Conservation (phyloP, 2,888 invertebrate genomes). For the Baronia brevicornis region DNA sequence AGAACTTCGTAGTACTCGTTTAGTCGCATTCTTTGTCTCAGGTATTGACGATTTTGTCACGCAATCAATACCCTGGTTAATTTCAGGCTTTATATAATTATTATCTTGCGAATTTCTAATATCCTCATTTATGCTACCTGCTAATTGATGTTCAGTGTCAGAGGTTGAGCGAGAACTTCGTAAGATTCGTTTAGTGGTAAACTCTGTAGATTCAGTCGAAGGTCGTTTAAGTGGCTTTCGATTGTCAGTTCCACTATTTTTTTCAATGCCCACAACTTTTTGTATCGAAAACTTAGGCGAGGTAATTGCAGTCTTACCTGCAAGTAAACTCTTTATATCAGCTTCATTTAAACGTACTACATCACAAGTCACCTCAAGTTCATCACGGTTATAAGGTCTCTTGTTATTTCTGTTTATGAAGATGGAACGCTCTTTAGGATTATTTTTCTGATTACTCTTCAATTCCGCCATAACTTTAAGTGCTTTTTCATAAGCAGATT, state of each 20-base stretch:
- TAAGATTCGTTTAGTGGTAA: conserved; percentile 34
- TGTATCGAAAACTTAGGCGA: neutral
- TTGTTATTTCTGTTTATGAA: conserved; percentile 3
- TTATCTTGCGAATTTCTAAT: neutral
- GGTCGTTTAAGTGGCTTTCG: conserved; percentile 28
- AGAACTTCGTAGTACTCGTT: conserved; percentile 41
- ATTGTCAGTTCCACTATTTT: conserved; percentile 7
- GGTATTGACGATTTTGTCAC: too few relatives aligned
- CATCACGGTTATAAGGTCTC: conserved; percentile 1
- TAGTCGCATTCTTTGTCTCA: too few relatives aligned
- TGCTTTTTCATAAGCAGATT: conserved; percentile 49
- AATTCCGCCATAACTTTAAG: conserved; percentile 45
- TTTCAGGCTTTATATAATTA: neutral
- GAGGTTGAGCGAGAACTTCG: conserved; percentile 29
- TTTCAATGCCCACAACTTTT: conserved; percentile 12
- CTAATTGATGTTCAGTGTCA: neutral
- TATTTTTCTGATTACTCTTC: conserved; percentile 29
- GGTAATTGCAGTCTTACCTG: too few relatives aligned
- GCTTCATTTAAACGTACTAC: too few relatives aligned
- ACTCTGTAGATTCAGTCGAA: conserved; percentile 25
- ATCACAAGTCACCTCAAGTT: too few relatives aligned
- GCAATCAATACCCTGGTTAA: too few relatives aligned
- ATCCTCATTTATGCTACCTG: neutral
- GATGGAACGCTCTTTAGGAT: conserved; percentile 6
- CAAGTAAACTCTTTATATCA: too few relatives aligned